These are phyloP conservation scores for Neopelma chrysocephalum DNA, from an alignment of 2,797 vertebrate species.

Conservation along the genomic window DNA sequence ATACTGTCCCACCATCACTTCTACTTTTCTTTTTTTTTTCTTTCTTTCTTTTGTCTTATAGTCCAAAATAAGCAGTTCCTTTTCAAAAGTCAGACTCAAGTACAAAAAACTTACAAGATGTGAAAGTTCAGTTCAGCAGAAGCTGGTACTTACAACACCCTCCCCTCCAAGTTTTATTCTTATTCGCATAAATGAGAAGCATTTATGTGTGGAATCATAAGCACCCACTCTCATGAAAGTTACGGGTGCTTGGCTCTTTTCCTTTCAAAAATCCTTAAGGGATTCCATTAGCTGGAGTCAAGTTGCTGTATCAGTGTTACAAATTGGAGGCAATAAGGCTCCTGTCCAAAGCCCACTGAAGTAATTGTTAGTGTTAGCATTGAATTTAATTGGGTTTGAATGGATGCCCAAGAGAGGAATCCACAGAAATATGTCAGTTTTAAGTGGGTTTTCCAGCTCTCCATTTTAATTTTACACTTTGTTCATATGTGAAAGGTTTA, in stretches of 20 bases:
- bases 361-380: neutral
- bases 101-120: neutral
- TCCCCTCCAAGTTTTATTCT: neutral
- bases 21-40: neutral
- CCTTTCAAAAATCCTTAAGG: neutral
- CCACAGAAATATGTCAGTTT: neutral
- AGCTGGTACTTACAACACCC: neutral
- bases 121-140: neutral
- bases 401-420: neutral
- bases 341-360: neutral
- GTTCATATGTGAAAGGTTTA: neutral
- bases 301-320: neutral
- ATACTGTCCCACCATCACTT: neutral
- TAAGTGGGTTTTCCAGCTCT: neutral
- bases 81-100: neutral
- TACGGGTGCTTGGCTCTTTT: neutral
- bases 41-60: neutral
- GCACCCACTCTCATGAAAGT: neutral
- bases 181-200: neutral
- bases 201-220: neutral
- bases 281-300: neutral
- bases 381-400: conserved; percentile 22
- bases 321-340: neutral
- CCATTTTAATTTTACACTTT: neutral
- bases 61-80: neutral